Base-by-base conservation (phyloP, 2,797 vertebrate genomes). In the Pempheris klunzingeri region DNA sequence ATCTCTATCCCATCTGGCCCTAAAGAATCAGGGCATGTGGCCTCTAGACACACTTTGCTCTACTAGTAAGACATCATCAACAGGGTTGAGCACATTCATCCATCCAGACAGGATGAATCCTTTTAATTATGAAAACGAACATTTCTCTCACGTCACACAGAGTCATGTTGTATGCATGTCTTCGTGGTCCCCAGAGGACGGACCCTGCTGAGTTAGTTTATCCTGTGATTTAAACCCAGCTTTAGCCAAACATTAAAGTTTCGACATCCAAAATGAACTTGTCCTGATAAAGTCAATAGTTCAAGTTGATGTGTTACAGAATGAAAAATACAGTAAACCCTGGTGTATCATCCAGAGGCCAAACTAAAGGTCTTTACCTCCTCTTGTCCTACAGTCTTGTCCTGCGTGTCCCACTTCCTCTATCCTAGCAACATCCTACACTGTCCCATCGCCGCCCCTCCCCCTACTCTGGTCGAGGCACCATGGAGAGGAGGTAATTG, bases 401-500 rank as follows among this genome's bases (percentile, higher is more conserved):
- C 74, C 77, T 59, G n/a, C 26, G 39, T 86, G 73, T 81, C 84
- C 66, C 68, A 80, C 60, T 18, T 64, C 57, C 53, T 68, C 70
- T 59, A 53, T 75, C 39, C 61, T 44, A 36, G 43, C 58, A 82
- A 58, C 81, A 67, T 54, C 74, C 47, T 55, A 64, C 49, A 58
- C 50, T 36, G 44, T 70, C 80, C 87, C 61, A 26, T 59, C 43
- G 80, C 85, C 72, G 32, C 50, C 47, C 85, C 76, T 84, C 82
- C 94, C 94, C 92, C 92, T 93, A 93, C 94, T 95, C 80, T 84
- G 81, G 85, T 82, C 87, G 92, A 94, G 96, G 96, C 95, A 92
- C 96, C 97, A 92, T 97, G 95, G 96, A 95, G 97, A 95, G 97
- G 96, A 97, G 97, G 96, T 98, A 99, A 99, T 99, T 99, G 97